Conservation (phyloP, 2,797 vertebrate species). For the Arnoldichthys spilopterus region DNA sequence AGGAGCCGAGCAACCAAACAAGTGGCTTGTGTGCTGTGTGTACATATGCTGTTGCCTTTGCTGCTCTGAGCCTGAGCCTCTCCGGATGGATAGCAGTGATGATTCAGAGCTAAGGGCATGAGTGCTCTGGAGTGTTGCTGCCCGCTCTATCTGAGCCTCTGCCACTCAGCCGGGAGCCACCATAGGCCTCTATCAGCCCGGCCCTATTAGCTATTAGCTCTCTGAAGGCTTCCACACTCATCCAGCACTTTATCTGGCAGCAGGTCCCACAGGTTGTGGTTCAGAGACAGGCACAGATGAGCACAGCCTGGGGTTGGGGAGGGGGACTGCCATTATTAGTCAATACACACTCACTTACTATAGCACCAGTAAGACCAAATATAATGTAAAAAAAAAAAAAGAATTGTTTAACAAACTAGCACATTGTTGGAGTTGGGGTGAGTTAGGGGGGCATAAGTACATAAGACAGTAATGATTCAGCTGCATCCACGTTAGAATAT, state of each 20-base stretch:
- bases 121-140: constrained; percentile 26
- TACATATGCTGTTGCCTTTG: neutral
- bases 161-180: constrained; percentile 21
- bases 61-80: neutral
- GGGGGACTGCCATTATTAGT: neutral
- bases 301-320: neutral
- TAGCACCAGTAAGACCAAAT: neutral
- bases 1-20: neutral
- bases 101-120: constrained; percentile 33
- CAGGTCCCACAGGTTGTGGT: neutral
- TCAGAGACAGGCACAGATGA: neutral
- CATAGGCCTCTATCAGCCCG: constrained; percentile 27
- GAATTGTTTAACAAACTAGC: no score
- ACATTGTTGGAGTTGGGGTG: neutral
- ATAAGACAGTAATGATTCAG: no score
- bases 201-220: constrained; percentile 37
- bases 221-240: constrained; percentile 29
- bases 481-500: no score
- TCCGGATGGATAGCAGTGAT: constrained; percentile 20
- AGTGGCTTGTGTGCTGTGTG: neutral
- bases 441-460: no score
- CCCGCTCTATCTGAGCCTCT: neutral
- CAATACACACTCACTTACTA: neutral
- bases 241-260: constrained; percentile 45
- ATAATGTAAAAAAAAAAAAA: neutral